Base-by-base conservation (phyloP, 1,140 invertebrate genomes). In the Hormaphis cornu region DNA sequence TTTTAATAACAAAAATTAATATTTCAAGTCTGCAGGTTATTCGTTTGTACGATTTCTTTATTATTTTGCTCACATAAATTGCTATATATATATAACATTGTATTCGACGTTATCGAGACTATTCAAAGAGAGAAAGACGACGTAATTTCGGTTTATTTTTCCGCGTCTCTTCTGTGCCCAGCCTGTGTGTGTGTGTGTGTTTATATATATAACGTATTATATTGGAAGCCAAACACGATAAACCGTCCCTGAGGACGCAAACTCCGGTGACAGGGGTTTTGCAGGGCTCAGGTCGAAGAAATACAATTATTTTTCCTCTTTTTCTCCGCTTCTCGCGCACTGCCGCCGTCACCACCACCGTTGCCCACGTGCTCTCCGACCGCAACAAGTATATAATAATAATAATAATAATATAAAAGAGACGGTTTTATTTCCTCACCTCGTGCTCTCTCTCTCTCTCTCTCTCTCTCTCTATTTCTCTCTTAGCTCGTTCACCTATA, bases 381-480 rank as follows among this genome's bases (percentile, higher is more conserved):
- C 50, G 61, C 61, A 66, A 66, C 61, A 66, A 66, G 61, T 66
- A 66, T n/a, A n/a, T n/a, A n/a, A n/a, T n/a, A n/a, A n/a, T n/a
- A n/a, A n/a, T n/a, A n/a, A n/a, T n/a, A n/a, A n/a, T n/a, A n/a
- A n/a, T n/a, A n/a, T 33, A 46, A 66, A 66, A 66, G 44, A 30
- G 61, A 66, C 61, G 33, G 48, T 66, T 66, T 66, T 48, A 33
- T 48, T 66, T 66, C 40, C 42, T 20, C 61, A 44, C 40, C 58
- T n/a, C n/a, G n/a, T n/a, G n/a, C n/a, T n/a, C n/a, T n/a, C n/a
- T n/a, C n/a, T n/a, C n/a, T n/a, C n/a, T n/a, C n/a, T n/a, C n/a
- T n/a, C n/a, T n/a, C n/a, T n/a, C n/a, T n/a, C n/a, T n/a, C n/a
- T n/a, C n/a, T n/a, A n/a, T n/a, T n/a, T n/a, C n/a, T n/a, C n/a